phyloP scores from a whole-genome alignment of 2,797 vertebrate species.

The Enteromius thamalakanensis region DNA sequence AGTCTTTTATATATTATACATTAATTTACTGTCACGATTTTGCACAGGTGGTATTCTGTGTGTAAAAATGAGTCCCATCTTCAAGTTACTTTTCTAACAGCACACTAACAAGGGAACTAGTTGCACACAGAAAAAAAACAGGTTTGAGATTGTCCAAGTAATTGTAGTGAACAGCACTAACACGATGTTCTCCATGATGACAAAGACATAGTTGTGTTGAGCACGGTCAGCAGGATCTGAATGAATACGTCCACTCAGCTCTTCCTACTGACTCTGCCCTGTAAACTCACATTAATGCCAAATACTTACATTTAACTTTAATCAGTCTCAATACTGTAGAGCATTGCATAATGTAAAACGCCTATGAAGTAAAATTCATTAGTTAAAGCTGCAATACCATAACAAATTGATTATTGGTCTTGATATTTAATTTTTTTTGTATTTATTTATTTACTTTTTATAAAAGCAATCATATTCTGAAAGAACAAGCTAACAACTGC shows the following conservation, averaged over 20 bases:
- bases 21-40: background rate
- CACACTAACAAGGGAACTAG: background rate
- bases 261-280: background rate
- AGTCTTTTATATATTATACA: background rate
- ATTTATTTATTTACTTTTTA: too few relatives aligned
- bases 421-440: background rate
- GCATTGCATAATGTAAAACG: background rate
- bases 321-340: background rate
- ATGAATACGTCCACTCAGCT: conserved; percentile 24
- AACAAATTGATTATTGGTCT: background rate
- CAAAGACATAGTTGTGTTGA: conserved; percentile 24
- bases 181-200: conserved; percentile 3
- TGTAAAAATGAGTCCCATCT: background rate
- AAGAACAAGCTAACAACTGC: too few relatives aligned
- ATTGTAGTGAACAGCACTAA: background rate
- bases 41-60: background rate
- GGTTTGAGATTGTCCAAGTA: background rate
- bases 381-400: background rate
- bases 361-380: background rate
- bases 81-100: background rate
- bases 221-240: conserved; percentile 24
- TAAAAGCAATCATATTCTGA: background rate
- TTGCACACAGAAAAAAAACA: background rate
- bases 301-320: background rate
- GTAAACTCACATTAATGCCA: background rate